phyloP scores from a whole-genome alignment of 2,888 invertebrate species.

The Torymus texanus region DNA sequence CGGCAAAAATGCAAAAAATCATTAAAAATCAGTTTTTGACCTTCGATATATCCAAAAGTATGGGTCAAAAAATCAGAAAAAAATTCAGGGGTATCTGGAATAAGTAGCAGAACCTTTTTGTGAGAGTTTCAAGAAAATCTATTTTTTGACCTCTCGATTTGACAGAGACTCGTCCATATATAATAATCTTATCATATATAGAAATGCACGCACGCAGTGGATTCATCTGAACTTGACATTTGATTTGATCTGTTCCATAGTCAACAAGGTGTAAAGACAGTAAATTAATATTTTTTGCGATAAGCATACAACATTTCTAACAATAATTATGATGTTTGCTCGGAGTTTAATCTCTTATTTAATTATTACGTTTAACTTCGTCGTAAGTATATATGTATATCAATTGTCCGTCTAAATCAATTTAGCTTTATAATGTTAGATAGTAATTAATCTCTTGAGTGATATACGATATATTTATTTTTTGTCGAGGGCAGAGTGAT shows the following conservation, averaged over 20 bases:
- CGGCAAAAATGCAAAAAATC: too few species aligned
- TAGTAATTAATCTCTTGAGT: neutral
- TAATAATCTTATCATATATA: slow-evolving; percentile 40
- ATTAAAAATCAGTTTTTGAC: too few species aligned
- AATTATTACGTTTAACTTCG: slow-evolving; percentile 23
- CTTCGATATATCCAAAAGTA: too few species aligned
- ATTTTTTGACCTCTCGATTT: too few species aligned
- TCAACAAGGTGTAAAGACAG: neutral
- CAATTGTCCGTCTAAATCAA: slow-evolving; percentile 5
- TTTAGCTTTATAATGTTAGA: neutral
- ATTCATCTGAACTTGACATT: slow-evolving; percentile 7
- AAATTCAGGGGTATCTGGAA: too few species aligned
- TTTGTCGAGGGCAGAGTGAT: neutral
- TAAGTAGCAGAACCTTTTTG: too few species aligned
- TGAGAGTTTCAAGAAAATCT: too few species aligned
- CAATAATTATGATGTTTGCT: neutral
- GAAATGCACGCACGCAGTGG: neutral
- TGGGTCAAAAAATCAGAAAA: too few species aligned
- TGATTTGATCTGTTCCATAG: slow-evolving; percentile 7
- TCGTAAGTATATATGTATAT: neutral
- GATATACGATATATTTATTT: slow-evolving; percentile 14
- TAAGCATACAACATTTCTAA: slow-evolving; percentile 7
- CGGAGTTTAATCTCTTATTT: neutral
- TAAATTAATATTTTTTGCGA: neutral
- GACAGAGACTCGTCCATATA: too few species aligned